Evolutionary conservation across 2,888 invertebrate genomes (phyloP).

Genomic region (Agrochola circellaris): DNA sequence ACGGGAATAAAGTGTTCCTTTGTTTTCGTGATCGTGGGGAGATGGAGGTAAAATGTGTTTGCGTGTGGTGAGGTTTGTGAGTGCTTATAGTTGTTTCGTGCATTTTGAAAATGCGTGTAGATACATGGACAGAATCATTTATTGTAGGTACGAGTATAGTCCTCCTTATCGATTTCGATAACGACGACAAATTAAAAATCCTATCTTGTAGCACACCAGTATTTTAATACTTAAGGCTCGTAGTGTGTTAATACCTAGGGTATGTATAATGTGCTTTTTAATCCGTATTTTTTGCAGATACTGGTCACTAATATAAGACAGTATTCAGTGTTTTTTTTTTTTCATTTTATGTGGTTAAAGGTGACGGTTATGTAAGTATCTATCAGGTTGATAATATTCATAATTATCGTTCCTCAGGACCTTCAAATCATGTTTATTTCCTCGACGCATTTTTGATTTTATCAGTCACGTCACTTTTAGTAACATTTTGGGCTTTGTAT

Average conservation of each 20-base stretch:
- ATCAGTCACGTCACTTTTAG: background rate
- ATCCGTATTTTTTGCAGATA: background rate
- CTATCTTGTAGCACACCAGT: background rate
- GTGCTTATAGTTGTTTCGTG: background rate
- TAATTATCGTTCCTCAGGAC: background rate
- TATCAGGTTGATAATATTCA: no score
- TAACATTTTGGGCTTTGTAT: background rate
- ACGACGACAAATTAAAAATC: background rate
- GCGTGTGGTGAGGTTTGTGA: background rate
- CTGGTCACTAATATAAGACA: background rate
- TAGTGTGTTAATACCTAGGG: background rate
- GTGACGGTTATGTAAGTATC: background rate
- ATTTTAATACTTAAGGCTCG: background rate
- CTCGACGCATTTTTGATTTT: background rate
- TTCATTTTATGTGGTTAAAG: no score
- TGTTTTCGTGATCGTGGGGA: constrained; percentile 27
- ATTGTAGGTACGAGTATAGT: background rate
- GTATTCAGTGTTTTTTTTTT: background rate
- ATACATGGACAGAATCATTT: background rate
- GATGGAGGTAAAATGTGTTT: background rate
- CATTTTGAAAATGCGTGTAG: background rate
- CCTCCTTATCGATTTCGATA: background rate
- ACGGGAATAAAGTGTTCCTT: constrained; percentile 24
- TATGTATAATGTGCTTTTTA: background rate
- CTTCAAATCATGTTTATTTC: background rate